Base-by-base conservation (phyloP, 2,888 invertebrate genomes). In the Smittia sp. region DNA sequence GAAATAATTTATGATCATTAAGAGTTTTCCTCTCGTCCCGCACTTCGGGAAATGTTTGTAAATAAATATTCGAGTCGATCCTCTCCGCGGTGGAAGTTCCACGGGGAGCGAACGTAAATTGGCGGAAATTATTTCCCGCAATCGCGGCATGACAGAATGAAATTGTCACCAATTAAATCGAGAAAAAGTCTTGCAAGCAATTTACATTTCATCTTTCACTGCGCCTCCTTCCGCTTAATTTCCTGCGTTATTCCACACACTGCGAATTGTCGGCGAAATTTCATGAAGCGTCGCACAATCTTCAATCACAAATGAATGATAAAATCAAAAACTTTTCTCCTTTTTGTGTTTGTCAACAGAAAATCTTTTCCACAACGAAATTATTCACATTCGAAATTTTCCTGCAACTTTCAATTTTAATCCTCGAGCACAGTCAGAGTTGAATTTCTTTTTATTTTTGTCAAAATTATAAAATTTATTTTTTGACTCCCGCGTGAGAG, bases 301-400 rank as follows among this genome's bases (percentile, higher is more conserved):
- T 46, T 46, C 46, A 46, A 46, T 46, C 15, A 46, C 11, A 46
- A n/a, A 15, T n/a, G 46, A 46, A 46, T 46, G n/a, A 68, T 65
- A 65, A 65, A 38, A 38, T 20, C 38, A 15, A 38, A 32, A n/a
- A 27, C 1, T 20, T 66, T 66, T 18, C 39, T 20, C 39, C 67
- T 13, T 22, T 24, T 11, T 20, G 11, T 68, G 68, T 68, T 68
- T 68, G 68, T 41, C 68, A 68, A 68, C 68, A 68, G 39, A 68
- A 68, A 68, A 41, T n/a, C 13, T 41, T 67, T 41, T 68, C 24
- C 18, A 58, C 20, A 18, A 18, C 18, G n/a, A 32, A 32, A 32
- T 32, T 32, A 32, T 6, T 32, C 32, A n/a, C n/a, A n/a, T 32
- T 32, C 9, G 3, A 32, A 32, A 6, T 32, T 32, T 32, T 32